Evolutionary conservation across 2,888 invertebrate genomes (phyloP).

Genomic region (Escarpia spicata): DNA sequence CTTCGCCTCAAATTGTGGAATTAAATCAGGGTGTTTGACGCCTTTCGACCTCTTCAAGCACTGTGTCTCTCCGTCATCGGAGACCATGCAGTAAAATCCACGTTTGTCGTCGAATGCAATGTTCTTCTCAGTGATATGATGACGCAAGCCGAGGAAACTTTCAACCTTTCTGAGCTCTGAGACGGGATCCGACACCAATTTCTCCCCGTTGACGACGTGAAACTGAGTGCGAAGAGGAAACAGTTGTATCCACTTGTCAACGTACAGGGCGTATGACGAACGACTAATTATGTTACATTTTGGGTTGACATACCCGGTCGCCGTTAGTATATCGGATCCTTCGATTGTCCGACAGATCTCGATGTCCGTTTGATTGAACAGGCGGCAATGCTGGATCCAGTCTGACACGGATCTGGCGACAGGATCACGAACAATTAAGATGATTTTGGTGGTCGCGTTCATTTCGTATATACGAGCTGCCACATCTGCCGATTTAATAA

Average conservation of each 20-base stretch:
- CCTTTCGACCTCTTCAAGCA: slow-evolving; percentile 89
- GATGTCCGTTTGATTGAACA: too few species aligned
- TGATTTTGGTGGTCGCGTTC: neutral
- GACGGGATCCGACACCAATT: slow-evolving; percentile 56
- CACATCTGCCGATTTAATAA: neutral
- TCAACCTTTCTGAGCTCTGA: slow-evolving; percentile 57
- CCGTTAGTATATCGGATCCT: neutral
- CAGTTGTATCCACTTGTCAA: slow-evolving; percentile 89
- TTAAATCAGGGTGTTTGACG: slow-evolving; percentile 87
- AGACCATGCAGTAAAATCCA: slow-evolving; percentile 85
- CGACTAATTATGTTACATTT: slow-evolving; percentile 51
- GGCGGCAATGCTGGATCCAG: slow-evolving; percentile 67
- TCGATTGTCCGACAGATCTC: neutral
- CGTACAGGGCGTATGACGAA: slow-evolving; percentile 71
- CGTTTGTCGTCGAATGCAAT: slow-evolving; percentile 97
- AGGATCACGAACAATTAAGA: slow-evolving; percentile 7
- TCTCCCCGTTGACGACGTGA: slow-evolving; percentile 81
- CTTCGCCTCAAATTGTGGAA: slow-evolving; percentile 71
- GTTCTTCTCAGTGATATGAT: slow-evolving; percentile 72
- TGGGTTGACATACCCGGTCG: neutral
- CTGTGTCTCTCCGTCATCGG: too few species aligned
- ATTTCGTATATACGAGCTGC: neutral
- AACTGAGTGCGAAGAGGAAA: slow-evolving; percentile 88
- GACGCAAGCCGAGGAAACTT: slow-evolving; percentile 56
- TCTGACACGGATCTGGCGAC: neutral